Evolutionary conservation across 2,888 invertebrate genomes (phyloP).

Genomic region (Cyclophora albipunctata): DNA sequence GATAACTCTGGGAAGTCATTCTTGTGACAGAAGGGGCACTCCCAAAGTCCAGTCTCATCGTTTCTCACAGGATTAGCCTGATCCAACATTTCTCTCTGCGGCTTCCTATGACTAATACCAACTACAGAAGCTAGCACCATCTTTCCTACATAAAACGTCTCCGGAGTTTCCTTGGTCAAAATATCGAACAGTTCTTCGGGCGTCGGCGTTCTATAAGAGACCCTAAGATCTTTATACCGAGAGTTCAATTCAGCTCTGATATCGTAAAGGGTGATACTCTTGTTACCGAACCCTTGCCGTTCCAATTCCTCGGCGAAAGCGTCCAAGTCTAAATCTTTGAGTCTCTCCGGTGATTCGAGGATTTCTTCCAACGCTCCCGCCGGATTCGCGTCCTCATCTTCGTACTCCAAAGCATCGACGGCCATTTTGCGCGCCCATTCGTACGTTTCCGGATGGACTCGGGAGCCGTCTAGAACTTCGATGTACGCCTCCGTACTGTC

Average conservation of each 20-base stretch:
- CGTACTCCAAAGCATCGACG: conserved; percentile 98
- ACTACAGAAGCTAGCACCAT: conserved; percentile 87
- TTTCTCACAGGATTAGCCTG: conserved; percentile 96
- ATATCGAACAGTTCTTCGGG: conserved; percentile 95
- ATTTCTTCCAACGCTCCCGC: conserved; percentile 98
- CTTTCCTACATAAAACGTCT: conserved; percentile 92
- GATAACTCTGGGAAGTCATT: conserved; percentile 97
- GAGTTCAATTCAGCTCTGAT: conserved; percentile 96
- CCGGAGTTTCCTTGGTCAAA: conserved; percentile 96
- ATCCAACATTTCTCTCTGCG: conserved; percentile 94
- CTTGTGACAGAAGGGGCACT: conserved; percentile 97
- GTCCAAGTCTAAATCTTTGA: conserved; percentile 97
- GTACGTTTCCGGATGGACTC: conserved; percentile 99
- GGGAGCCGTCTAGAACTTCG: conserved; percentile 96
- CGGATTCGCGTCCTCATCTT: conserved; percentile 97
- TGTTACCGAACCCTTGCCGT: conserved; percentile 91
- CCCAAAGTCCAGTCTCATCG: conserved; percentile 96
- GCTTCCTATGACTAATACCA: conserved; percentile 90
- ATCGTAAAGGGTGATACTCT: conserved; percentile 96
- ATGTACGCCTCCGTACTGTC: conserved; percentile 97
- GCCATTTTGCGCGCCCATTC: conserved; percentile 99
- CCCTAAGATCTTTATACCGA: conserved; percentile 92
- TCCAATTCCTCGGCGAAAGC: conserved; percentile 98
- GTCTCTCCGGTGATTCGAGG: conserved; percentile 92
- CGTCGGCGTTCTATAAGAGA: conserved; percentile 84